phyloP scores from a whole-genome alignment of 2,797 vertebrate species.

The Rhincodon typus region DNA sequence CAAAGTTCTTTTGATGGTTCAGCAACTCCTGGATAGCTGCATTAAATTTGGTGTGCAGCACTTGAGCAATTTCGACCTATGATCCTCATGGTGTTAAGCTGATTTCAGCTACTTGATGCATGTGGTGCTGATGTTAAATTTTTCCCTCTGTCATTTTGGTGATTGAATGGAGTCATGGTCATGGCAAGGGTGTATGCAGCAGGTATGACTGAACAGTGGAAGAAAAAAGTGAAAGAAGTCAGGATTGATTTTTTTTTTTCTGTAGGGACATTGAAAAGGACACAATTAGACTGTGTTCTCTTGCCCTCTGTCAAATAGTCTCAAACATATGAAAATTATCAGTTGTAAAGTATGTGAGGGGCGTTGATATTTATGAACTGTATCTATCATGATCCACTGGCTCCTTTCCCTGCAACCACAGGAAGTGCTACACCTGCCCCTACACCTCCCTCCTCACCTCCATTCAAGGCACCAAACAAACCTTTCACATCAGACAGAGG shows the following conservation, averaged over 20 bases:
- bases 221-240: background rate
- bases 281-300: no score
- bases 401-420: no score
- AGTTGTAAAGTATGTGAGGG: background rate
- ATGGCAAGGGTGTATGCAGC: no score
- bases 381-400: background rate
- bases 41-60: background rate
- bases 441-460: no score
- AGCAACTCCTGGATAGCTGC: background rate
- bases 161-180: background rate
- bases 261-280: background rate
- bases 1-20: background rate
- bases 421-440: no score
- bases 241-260: background rate
- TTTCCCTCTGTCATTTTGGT: background rate
- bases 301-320: background rate
- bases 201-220: background rate
- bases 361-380: background rate
- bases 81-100: background rate
- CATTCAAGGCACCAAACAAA: no score
- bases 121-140: background rate
- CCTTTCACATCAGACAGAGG: no score
- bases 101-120: background rate
- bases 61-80: background rate
- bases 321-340: background rate